A percentile compares a stretch with the other conserved stretches of the same genome.
Evolutionary conservation across 2,888 invertebrate species (phyloP).

Genomic region (Synanthedon tipuliformis): DNA sequence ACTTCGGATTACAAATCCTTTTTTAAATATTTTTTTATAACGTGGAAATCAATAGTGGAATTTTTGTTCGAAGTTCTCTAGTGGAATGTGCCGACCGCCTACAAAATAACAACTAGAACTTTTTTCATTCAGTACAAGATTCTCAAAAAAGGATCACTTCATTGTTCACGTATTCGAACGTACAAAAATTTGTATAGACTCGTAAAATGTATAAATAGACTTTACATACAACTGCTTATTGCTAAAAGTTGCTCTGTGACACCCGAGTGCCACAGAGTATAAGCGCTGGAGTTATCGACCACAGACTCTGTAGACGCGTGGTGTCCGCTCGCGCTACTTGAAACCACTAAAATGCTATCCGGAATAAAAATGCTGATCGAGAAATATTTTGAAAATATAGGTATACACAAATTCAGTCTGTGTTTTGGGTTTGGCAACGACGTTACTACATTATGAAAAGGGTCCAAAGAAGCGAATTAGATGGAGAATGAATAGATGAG

Average conservation of each 20-base stretch:
- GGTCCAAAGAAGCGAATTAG: neutral
- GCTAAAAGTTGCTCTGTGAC: slow-evolving; percentile 56
- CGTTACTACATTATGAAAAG: slow-evolving; percentile 34
- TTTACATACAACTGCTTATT: slow-evolving; percentile 69
- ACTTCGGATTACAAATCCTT: slow-evolving; percentile 62
- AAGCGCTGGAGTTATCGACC: slow-evolving; percentile 13
- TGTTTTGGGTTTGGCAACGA: slow-evolving; percentile 62
- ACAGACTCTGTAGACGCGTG: neutral
- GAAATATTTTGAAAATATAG: slow-evolving; percentile 45
- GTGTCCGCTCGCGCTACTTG: slow-evolving; percentile 3
- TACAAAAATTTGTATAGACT: slow-evolving; percentile 70
- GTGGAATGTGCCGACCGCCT: slow-evolving; percentile 70
- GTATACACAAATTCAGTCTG: slow-evolving; percentile 59
- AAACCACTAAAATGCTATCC: slow-evolving; percentile 6
- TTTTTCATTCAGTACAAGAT: slow-evolving; percentile 62
- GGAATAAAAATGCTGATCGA: slow-evolving; percentile 26
- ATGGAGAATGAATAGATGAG: slow-evolving; percentile 5
- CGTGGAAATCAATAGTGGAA: slow-evolving; percentile 67
- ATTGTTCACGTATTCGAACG: slow-evolving; percentile 55
- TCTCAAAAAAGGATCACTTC: slow-evolving; percentile 68
- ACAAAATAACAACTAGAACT: slow-evolving; percentile 58
- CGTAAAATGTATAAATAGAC: slow-evolving; percentile 69
- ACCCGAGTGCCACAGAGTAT: slow-evolving; percentile 15
- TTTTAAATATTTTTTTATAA: slow-evolving; percentile 45
- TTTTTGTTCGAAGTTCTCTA: slow-evolving; percentile 60